Evolutionary conservation across 2,797 vertebrate species (phyloP), one percentile per base, ranked within the genome.

Genomic region (Neosilurus hyrtlii): DNA sequence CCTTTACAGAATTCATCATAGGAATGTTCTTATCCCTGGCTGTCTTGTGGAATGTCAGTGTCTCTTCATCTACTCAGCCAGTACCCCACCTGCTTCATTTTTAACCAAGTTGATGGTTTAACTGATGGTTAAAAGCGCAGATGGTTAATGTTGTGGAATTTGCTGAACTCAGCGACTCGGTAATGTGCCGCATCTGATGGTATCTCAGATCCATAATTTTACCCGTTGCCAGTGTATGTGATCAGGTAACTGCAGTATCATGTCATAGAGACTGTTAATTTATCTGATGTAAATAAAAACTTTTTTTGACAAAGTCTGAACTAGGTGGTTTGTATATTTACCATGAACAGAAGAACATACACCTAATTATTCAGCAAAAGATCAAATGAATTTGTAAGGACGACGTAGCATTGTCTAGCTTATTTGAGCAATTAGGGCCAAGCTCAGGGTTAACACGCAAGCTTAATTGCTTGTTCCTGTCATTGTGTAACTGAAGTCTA

Each of bases 91-190:
- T 82, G 54, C 85, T 49, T 86, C 86, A 85, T 89, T 86, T 91
- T 84, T 86, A 81, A 86, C 86, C 84, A 84, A 80, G 84, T 84
- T 80, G n/a, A n/a, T n/a, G n/a, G n/a, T n/a, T n/a, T n/a, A n/a
- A 79, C 89, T 66, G 90, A 89, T 89, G 86, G 88, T 89, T 90
- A 79, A 86, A 91, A 88, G 90, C 88, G 88, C 89, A 87, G n/a
- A 67, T 22, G 86, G 87, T 87, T 81, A 80, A 88, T 83, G 79
- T 77, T 84, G 79, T 84, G 85, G 89, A 87, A 86, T 66, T 83
- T 89, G 89, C 87, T 87, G 83, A 86, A 82, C 59, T 88, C 86
- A 88, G 86, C 73, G 89, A 87, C 85, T 88, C 87, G 85, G 61
- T 87, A 89, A 79, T 82, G 79, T 84, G 82, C 86, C 88, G 86